phyloP scores from a whole-genome alignment of 2,113 vertebrate genomes.

The human (Homo sapiens) region GRCh38 chr12:102149501-102150000 shows the following conservation, averaged over 20 bases:
- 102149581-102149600: not conserved
- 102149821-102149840: not conserved
- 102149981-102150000: not conserved
- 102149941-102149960: not conserved
- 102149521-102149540: not conserved
- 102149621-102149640: not conserved
- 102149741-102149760: not conserved
- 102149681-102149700: not conserved
- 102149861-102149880: constrained; percentile 25
- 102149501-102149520: not conserved
- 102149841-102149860: not conserved
- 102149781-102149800: not conserved
- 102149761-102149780: not conserved
- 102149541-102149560: not conserved
- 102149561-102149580: not conserved
- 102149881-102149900: not conserved
- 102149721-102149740: not conserved
- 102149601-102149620: not conserved
- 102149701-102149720: not conserved
- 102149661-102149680: not conserved
- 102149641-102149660: not conserved
- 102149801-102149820: not conserved
- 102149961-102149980: not conserved
- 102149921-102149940: not conserved
- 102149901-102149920: not conserved